Percentiles rank a stretch among this genome's conserved stretches.
These are phyloP conservation scores for Callithrix jacchus DNA, from an alignment of 2,113 vertebrate genomes.

Conservation along the genomic window DNA sequence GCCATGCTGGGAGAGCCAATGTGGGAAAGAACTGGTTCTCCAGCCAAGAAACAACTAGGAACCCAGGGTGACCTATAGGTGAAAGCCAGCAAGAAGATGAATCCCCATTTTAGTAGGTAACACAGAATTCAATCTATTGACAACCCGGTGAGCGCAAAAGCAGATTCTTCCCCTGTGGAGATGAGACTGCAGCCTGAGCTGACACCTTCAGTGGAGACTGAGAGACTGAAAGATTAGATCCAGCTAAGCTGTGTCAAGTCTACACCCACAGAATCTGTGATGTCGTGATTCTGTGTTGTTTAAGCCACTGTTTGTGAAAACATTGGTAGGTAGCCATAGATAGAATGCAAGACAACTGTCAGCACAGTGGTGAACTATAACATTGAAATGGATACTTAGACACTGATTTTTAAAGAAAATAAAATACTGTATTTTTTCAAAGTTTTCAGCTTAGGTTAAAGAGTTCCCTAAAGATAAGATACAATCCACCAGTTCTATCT, in stretches of 20 bases:
- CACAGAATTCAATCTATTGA: neutral
- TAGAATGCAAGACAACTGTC: neutral
- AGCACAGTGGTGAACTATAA: neutral
- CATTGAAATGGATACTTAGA: neutral
- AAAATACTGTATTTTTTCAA: neutral
- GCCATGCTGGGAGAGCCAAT: neutral
- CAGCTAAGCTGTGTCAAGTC: neutral
- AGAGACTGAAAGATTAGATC: neutral
- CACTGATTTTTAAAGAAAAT: neutral
- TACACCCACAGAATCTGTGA: neutral
- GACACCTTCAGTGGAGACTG: neutral
- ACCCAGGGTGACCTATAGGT: neutral
- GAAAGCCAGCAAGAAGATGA: neutral
- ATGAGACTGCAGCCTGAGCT: neutral
- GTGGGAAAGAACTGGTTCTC: neutral
- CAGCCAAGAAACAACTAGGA: neutral
- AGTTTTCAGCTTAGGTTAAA: neutral
- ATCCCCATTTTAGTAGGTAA: neutral
- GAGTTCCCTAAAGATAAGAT: neutral
- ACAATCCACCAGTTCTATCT: neutral
- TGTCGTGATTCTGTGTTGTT: neutral
- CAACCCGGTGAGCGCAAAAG: neutral
- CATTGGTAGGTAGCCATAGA: neutral
- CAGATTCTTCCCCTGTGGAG: neutral
- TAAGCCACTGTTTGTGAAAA: neutral